These are phyloP conservation scores for Misgurnus anguillicaudatus DNA, from an alignment of 2,113 vertebrate genomes.

Conservation along the genomic window DNA sequence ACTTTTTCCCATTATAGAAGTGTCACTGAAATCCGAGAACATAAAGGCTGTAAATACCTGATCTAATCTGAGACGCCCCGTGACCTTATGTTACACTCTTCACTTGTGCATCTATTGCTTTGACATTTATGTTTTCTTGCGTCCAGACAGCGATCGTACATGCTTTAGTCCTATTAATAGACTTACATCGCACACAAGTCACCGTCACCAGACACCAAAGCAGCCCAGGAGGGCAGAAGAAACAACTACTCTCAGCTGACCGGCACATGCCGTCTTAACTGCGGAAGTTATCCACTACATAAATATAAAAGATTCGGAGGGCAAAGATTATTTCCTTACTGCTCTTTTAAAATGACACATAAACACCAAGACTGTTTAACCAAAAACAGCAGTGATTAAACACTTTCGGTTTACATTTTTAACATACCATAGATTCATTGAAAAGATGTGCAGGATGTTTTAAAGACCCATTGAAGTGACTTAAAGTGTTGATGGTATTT, in stretches of 20 bases:
- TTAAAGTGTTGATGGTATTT: too few species aligned
- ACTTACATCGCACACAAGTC: conserved; percentile 14
- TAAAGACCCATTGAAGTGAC: too few species aligned
- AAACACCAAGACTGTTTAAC: not conserved
- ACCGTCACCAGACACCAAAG: conserved; percentile 26
- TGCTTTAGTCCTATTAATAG: conserved; percentile 33
- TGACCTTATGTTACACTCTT: conserved; percentile 32
- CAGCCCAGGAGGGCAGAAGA: not conserved
- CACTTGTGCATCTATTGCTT: conserved; percentile 13
- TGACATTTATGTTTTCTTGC: conserved; percentile 26
- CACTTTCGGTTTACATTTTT: too few species aligned
- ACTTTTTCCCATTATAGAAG: too few species aligned
- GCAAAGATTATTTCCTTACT: not conserved
- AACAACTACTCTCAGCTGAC: conserved; percentile 9
- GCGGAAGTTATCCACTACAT: not conserved
- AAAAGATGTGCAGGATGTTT: too few species aligned
- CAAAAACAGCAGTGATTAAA: not conserved
- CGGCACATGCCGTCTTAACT: not conserved
- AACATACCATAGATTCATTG: too few species aligned
- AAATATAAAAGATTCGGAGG: not conserved
- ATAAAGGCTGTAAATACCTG: too few species aligned
- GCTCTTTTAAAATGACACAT: not conserved
- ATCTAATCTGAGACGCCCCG: not conserved
- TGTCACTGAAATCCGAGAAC: too few species aligned
- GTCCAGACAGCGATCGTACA: not conserved